These are phyloP conservation scores for Cyanoramphus novaezelandiae DNA, from an alignment of 2,113 vertebrate genomes.

Conservation along the genomic window DNA sequence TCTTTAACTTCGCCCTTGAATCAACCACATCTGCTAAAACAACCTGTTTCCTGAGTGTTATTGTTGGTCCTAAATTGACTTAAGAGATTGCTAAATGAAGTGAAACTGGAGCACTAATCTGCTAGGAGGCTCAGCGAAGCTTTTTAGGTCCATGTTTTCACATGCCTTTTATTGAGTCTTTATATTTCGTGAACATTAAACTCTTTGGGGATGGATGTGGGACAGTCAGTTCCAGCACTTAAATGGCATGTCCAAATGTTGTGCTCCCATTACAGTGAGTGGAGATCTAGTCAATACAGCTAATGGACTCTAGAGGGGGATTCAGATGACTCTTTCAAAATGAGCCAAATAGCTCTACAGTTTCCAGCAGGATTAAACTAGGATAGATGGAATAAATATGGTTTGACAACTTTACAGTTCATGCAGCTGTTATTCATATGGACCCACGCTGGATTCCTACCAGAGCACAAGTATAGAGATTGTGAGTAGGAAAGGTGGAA, in stretches of 20 bases:
- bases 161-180: not conserved
- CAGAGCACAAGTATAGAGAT: not conserved
- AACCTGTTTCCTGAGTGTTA: not conserved
- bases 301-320: not conserved
- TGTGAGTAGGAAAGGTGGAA: not conserved
- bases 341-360: not conserved
- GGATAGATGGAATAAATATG: not conserved
- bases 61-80: not conserved
- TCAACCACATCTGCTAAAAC: slow-evolving; percentile 7
- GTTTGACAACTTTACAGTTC: not conserved
- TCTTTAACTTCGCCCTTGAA: not conserved
- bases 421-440: not conserved
- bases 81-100: slow-evolving; percentile 11
- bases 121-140: not conserved
- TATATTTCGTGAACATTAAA: not conserved
- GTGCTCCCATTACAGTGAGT: not conserved
- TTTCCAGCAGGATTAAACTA: not conserved
- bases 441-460: not conserved
- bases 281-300: not conserved
- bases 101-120: slow-evolving; percentile 6
- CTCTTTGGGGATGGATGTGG: not conserved
- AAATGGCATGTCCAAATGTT: not conserved
- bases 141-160: not conserved
- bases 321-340: not conserved
- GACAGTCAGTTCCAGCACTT: not conserved